These are phyloP conservation scores for Berghia stephanieae DNA, from an alignment of 1,140 invertebrate genomes.

Conservation along the genomic window DNA sequence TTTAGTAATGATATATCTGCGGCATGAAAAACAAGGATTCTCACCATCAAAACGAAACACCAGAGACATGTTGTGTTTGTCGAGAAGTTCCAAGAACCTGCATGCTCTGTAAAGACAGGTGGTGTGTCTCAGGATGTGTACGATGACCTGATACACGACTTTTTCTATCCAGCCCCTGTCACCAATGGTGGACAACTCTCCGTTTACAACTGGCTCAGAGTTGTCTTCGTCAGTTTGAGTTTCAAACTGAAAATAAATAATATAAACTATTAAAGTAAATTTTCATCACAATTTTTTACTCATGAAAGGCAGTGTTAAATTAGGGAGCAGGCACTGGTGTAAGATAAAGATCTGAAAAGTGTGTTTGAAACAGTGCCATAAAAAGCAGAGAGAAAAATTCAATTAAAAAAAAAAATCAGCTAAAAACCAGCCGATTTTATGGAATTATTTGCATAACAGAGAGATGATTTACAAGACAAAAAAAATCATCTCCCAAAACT, in stretches of 20 bases:
- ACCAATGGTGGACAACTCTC: conserved; percentile 37
- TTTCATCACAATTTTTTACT: too few relatives aligned
- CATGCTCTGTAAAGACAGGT: conserved; percentile 42
- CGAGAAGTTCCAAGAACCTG: conserved; percentile 50
- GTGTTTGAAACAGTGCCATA: too few relatives aligned
- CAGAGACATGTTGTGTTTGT: conserved; percentile 52
- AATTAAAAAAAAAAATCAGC: too few relatives aligned
- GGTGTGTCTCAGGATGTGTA: conserved; percentile 44
- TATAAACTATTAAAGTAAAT: not conserved
- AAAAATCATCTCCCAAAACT: not conserved
- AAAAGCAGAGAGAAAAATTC: too few relatives aligned
- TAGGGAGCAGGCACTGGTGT: too few relatives aligned
- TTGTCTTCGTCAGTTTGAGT: not conserved
- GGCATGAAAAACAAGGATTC: conserved; percentile 20
- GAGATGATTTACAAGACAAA: not conserved
- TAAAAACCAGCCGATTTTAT: too few relatives aligned
- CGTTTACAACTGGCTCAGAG: conserved; percentile 12
- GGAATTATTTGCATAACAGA: not conserved
- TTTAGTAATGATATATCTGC: not conserved
- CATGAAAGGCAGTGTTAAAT: too few relatives aligned
- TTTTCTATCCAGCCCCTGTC: conserved; percentile 54
- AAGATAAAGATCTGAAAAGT: too few relatives aligned
- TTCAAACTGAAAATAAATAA: conserved; percentile 28
- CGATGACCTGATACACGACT: conserved; percentile 44
- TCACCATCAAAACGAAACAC: conserved; percentile 60